Evolutionary conservation across 30 jellyfish, hydroid and myxozoan species (phyloP).

Genomic region (Sanderia malayensis): DNA sequence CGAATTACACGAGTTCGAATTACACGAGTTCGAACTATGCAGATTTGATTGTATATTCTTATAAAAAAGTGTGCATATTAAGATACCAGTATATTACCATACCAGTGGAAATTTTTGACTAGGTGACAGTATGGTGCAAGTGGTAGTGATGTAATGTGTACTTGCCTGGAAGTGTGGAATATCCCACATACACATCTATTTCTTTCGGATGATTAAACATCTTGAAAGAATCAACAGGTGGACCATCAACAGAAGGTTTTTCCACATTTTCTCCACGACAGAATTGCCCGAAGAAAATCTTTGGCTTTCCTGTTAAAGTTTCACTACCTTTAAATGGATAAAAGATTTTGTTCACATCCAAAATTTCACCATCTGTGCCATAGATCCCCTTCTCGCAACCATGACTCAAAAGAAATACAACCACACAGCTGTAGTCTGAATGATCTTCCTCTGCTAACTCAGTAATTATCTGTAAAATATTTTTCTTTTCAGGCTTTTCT

Average conservation of each 20-base stretch:
- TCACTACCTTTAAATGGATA: conserved; percentile 10
- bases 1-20: too few relatives aligned
- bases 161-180: conserved; percentile 36
- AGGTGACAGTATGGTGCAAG: neutral
- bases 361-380: conserved; percentile 21
- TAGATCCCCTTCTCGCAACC: conserved; percentile 24
- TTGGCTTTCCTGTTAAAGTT: conserved; percentile 38
- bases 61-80: too few relatives aligned
- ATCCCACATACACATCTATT: conserved; percentile 16
- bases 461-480: neutral
- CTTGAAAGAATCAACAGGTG: neutral
- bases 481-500: neutral
- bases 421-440: conserved; percentile 29
- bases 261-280: conserved; percentile 35
- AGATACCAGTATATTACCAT: neutral
- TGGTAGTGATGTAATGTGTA: neutral
- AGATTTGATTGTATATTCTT: too few relatives aligned
- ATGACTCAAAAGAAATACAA: conserved; percentile 27
- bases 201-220: conserved; percentile 9
- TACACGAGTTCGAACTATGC: too few relatives aligned
- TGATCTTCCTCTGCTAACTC: conserved; percentile 23
- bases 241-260: conserved; percentile 13
- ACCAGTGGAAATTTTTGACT: too few relatives aligned
- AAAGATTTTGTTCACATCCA: conserved; percentile 12
- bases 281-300: conserved; percentile 36